A percentile compares a stretch with the other conserved stretches of the same genome.
phyloP scores from a whole-genome alignment of 2,113 vertebrate genomes.

The Xiphophorus couchianus region DNA sequence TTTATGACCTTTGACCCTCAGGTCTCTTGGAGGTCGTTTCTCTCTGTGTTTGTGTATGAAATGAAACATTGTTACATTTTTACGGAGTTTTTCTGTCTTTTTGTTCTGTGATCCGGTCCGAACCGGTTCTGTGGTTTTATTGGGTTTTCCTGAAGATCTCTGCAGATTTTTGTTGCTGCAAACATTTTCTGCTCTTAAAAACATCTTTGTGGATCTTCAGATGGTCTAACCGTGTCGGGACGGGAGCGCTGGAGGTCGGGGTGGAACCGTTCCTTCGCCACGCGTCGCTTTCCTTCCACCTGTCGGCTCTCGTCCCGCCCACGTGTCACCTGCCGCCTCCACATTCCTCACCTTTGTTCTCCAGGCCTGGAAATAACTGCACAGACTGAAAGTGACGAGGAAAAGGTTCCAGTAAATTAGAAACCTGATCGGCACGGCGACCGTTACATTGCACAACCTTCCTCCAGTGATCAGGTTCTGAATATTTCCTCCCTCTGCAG shows the following conservation, averaged over 20 bases:
- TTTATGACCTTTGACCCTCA: no score
- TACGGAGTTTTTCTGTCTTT: neutral
- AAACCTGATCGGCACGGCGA: neutral
- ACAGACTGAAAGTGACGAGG: no score
- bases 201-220: no score
- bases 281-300: neutral
- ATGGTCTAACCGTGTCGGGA: no score
- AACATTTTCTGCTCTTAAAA: no score
- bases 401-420: slow-evolving; percentile 15
- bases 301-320: neutral
- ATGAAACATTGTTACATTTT: neutral
- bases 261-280: neutral
- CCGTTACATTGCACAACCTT: neutral
- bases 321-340: neutral
- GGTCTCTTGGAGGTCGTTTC: neutral
- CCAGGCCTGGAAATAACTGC: neutral
- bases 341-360: slow-evolving; percentile 31
- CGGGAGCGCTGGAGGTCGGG: no score
- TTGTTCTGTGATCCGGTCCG: no score
- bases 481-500: neutral
- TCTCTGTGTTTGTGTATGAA: neutral
- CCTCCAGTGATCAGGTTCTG: neutral
- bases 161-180: no score
- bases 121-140: neutral
- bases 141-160: no score